Evolutionary conservation across 2,888 invertebrate species (phyloP).

Genomic region (Crossocerus cetratus): DNA sequence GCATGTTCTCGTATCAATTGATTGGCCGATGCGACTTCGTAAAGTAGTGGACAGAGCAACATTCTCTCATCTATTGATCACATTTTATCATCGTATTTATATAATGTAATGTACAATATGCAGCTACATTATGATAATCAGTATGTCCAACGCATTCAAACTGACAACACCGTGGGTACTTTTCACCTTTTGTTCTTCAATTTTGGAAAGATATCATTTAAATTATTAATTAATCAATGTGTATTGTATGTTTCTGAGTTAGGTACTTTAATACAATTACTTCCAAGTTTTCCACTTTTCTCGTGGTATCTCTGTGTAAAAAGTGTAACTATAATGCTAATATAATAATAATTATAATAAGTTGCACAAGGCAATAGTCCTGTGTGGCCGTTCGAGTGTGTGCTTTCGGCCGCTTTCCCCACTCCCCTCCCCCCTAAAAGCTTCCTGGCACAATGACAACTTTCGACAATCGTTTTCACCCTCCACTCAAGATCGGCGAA

Average conservation of each 20-base stretch:
- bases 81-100: slow-evolving; percentile 71
- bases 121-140: slow-evolving; percentile 72
- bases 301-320: slow-evolving; percentile 73
- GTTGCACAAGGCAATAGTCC: slow-evolving; percentile 75
- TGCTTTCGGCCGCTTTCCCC: slow-evolving; percentile 59
- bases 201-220: slow-evolving; percentile 57
- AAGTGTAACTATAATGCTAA: slow-evolving; percentile 75
- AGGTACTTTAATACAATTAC: slow-evolving; percentile 72
- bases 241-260: slow-evolving; percentile 68
- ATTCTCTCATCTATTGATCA: slow-evolving; percentile 69
- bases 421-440: slow-evolving; percentile 58
- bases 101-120: slow-evolving; percentile 74
- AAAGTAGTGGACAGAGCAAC: slow-evolving; percentile 68
- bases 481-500: slow-evolving; percentile 53
- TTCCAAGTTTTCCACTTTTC: slow-evolving; percentile 68
- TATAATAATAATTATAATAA: slow-evolving; percentile 71
- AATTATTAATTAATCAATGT: slow-evolving; percentile 62
- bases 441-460: slow-evolving; percentile 57
- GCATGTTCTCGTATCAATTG: slow-evolving; percentile 47
- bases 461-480: slow-evolving; percentile 55
- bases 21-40: slow-evolving; percentile 52
- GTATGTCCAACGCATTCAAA: slow-evolving; percentile 71
- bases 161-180: slow-evolving; percentile 67
- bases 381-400: slow-evolving; percentile 65
- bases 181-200: slow-evolving; percentile 45